phyloP scores from a whole-genome alignment of 1,140 invertebrate genomes.

The Ips nitidus region DNA sequence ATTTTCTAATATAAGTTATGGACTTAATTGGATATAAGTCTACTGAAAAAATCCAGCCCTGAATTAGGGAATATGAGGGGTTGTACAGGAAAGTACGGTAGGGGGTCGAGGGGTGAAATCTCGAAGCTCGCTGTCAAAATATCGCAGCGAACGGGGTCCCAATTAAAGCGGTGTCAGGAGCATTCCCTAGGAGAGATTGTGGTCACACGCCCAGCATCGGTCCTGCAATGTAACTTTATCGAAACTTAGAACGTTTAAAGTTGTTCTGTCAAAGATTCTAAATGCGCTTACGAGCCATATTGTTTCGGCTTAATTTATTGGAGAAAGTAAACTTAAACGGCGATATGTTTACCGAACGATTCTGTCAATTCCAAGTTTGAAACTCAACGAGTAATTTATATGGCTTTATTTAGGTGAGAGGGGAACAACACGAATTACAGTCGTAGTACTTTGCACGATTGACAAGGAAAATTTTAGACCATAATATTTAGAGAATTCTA shows the following conservation, averaged over 20 bases:
- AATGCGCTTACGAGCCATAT: constrained; percentile 26
- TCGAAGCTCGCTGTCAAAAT: constrained; percentile 28
- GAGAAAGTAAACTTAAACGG: constrained; percentile 8
- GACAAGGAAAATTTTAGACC: too few relatives aligned
- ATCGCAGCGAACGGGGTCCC: constrained; percentile 22
- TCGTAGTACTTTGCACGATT: too few relatives aligned
- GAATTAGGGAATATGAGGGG: constrained; percentile 5
- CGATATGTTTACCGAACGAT: neutral
- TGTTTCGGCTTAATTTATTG: constrained; percentile 21
- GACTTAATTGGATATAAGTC: neutral
- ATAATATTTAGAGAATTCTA: too few relatives aligned
- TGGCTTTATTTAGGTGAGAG: too few relatives aligned
- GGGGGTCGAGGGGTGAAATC: constrained; percentile 16
- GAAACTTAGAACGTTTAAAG: constrained; percentile 28
- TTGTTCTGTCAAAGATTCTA: constrained; percentile 29
- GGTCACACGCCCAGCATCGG: constrained; percentile 26
- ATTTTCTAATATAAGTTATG: neutral
- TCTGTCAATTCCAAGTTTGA: neutral
- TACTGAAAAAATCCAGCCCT: constrained; percentile 1
- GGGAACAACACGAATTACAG: too few relatives aligned
- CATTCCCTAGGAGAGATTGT: constrained; percentile 34
- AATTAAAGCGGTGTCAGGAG: constrained; percentile 32
- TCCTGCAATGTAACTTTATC: constrained; percentile 21
- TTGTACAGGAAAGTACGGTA: neutral
- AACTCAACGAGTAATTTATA: neutral